phyloP scores from a whole-genome alignment of 2,888 invertebrate species.

The Marasmarcha lunaedactyla region DNA sequence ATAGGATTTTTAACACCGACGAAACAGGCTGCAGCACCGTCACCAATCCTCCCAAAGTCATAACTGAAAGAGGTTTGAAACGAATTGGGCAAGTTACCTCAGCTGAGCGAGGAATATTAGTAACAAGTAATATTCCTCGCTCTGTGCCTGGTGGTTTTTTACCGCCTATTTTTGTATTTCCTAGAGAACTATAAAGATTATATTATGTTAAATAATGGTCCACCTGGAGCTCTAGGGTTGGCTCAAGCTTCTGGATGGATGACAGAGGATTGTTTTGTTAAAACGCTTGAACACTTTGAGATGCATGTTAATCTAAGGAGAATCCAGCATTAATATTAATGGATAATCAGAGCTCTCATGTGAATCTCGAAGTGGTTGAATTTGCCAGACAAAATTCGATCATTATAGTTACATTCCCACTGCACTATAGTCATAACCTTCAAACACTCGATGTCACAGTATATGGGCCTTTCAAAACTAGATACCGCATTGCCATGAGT shows the following conservation, averaged over 20 bases:
- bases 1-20: no score
- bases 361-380: constrained; percentile 14
- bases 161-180: constrained; percentile 14
- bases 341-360: constrained; percentile 16
- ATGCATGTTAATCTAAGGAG: constrained; percentile 14
- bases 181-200: constrained; percentile 14
- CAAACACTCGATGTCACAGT: constrained; percentile 12
- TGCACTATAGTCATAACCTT: constrained; percentile 12
- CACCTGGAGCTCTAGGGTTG: constrained; percentile 14
- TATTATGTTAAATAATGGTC: constrained; percentile 15
- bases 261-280: constrained; percentile 15
- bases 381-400: constrained; percentile 14
- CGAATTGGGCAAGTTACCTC: constrained; percentile 16
- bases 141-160: constrained; percentile 9
- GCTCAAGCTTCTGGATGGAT: constrained; percentile 17
- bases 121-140: not conserved
- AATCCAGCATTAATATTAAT: constrained; percentile 16
- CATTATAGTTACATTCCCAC: constrained; percentile 11
- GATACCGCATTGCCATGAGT: constrained; percentile 10
- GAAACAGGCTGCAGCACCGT: no score
- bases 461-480: constrained; percentile 1
- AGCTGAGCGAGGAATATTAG: constrained; percentile 9
- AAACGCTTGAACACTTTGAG: constrained; percentile 14
- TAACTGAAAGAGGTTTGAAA: constrained; percentile 13
- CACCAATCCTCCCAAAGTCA: constrained; percentile 9